Base-by-base conservation (phyloP, 2,113 vertebrate genomes). In the Thunnus maccoyii region DNA sequence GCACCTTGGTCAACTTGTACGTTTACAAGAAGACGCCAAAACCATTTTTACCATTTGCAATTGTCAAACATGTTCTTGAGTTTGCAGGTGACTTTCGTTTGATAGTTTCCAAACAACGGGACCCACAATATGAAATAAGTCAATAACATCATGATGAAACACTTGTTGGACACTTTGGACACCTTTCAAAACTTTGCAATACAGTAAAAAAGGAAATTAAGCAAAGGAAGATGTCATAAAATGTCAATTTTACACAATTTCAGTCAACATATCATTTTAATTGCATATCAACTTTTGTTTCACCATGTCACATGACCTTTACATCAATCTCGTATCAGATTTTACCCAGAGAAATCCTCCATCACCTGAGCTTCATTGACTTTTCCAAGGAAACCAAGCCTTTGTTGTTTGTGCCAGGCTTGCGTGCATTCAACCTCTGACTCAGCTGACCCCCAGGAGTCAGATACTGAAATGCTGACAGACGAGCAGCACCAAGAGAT, bases 391-490 rank as follows among this genome's bases (percentile, higher is more conserved):
- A 72, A 67, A 64, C 57, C 71, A 27, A 78, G 55, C 22, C 76
- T 80, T 89, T 87, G 61, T 86, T 87, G 75, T 72, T 72, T 78
- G 47, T 71, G 78, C 72, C 73, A 80, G 68, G 67, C 56, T 77
- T 70, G 56, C 70, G 41, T 88, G 84, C 81, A 61, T 84, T 84
- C 50, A 64, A 93, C 90, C 83, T 84, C 86, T 91, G 88, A 86
- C 87, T 87, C 84, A 76, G 82, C 72, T 77, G 90, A 90, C 84
- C 89, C 82, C 54, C 61, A 54, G 77, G 66, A 76, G 74, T 82
- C 76, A 83, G 85, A 89, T 80, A 79, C 79, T 41, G 71, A 88
- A 91, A 89, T 58, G 78, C 83, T 93, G 91, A 93, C 85, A 82
- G 87, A 87, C 30, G 61, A 88, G 44, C 55, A 64, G 61, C 67